Evolutionary conservation across 2,888 invertebrate genomes (phyloP), one percentile per base, ranked within the genome.

Genomic region (Quadriops clusia): DNA sequence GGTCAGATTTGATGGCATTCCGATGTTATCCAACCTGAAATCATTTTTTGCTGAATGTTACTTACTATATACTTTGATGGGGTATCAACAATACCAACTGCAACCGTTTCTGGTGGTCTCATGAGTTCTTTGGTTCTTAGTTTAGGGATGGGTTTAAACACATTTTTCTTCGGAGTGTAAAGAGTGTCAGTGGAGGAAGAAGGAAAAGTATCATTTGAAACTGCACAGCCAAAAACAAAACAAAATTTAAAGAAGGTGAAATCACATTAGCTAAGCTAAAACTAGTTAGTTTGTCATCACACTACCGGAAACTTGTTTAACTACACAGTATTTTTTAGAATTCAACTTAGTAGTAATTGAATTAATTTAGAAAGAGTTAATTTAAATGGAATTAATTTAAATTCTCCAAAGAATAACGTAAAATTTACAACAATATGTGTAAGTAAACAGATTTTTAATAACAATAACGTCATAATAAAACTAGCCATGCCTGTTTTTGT

Each of bases 71-170:
- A 51, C 45, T 42, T 48, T 26, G 51, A 49, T 36, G 46, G 43
- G 38, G 45, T 39, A 39, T 43, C 39, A 33, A 26, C 33, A 13
- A 36, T 31, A 34, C 34, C 37, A 31, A 32, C 39, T 39, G 44
- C 45, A 25, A 40, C 39, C 16, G 49, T 43, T 41, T 54, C 55
- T 49, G 49, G 50, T 44, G n/a, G n/a, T n/a, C n/a, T n/a, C n/a
- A 39, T 46, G 37, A 49, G 43, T 38, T 58, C 56, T 51, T 55
- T 55, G 30, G 47, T 43, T 45, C 51, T 49, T 42, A 52, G 38
- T 53, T 58, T 58, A 43, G 54, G 50, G 36, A 53, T 48, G 35
- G 56, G 51, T 54, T 56, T 58, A 45, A 51, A 47, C 42, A 54
- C 44, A 39, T 48, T 44, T 50, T 58, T 58, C 57, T 55, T 58